Evolutionary conservation across 2,888 invertebrate genomes (phyloP).

Genomic region (Calameuta filiformis): DNA sequence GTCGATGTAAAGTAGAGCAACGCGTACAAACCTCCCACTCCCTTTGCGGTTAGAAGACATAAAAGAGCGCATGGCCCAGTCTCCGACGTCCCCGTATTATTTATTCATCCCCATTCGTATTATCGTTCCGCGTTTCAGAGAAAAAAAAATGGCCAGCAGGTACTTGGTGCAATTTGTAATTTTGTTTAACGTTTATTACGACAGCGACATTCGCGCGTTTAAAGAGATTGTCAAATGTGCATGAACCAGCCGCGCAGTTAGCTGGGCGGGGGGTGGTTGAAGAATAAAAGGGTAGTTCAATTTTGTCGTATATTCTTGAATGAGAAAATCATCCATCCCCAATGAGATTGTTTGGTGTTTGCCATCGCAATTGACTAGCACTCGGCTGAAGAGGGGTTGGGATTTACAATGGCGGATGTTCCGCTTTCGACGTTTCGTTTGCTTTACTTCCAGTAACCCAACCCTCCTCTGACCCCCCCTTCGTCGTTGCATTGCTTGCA

Average conservation of each 20-base stretch:
- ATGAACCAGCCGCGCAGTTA: neutral
- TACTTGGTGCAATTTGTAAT: neutral
- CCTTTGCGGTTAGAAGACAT: neutral
- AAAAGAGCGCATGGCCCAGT: neutral
- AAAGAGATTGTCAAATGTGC: neutral
- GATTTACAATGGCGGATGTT: neutral
- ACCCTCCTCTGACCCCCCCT: neutral
- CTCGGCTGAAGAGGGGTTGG: neutral
- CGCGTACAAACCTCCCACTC: neutral
- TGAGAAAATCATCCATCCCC: neutral
- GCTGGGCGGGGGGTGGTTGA: neutral
- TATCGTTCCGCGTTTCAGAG: neutral
- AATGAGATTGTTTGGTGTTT: conserved; percentile 29
- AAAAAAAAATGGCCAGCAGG: neutral
- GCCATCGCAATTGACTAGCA: conserved; percentile 27
- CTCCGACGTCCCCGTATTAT: neutral
- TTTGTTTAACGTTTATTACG: neutral
- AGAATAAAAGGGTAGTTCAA: neutral
- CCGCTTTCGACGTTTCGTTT: neutral
- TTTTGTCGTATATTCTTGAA: neutral
- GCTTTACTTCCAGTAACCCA: neutral
- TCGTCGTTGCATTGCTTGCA: neutral
- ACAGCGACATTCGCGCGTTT: neutral
- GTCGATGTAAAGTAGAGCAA: neutral
- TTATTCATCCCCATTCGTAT: neutral